phyloP scores from a whole-genome alignment of 2,797 vertebrate species.

The Kryptopterus vitreolus region DNA sequence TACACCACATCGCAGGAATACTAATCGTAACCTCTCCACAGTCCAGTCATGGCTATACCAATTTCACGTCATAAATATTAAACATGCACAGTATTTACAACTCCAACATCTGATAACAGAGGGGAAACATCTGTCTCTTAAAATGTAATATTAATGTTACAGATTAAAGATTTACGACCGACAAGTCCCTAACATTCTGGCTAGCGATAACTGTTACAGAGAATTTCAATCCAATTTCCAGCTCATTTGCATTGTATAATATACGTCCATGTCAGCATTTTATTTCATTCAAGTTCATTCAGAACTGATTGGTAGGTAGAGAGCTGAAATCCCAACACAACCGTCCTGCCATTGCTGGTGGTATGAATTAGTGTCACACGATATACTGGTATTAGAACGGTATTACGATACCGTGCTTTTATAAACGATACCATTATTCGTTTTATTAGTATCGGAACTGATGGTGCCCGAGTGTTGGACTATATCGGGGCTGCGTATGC shows the following conservation, averaged over 20 bases:
- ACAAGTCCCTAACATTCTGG: background rate
- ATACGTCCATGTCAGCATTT: background rate
- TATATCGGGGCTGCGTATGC: too few species aligned
- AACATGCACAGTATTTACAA: background rate
- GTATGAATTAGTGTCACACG: too few species aligned
- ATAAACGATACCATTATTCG: too few species aligned
- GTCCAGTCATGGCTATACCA: constrained; percentile 1
- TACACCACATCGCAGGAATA: background rate
- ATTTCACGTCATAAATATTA: constrained; percentile 27
- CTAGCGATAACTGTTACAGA: constrained; percentile 10
- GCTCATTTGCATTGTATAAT: background rate
- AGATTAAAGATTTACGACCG: constrained; percentile 15
- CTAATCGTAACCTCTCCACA: background rate
- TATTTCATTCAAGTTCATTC: background rate
- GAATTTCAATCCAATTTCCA: background rate
- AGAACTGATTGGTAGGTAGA: too few species aligned
- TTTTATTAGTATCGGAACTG: too few species aligned
- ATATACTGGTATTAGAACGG: too few species aligned
- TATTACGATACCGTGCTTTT: too few species aligned
- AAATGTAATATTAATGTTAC: constrained; percentile 14
- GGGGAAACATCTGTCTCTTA: background rate
- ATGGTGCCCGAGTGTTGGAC: too few species aligned
- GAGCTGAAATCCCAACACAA: too few species aligned
- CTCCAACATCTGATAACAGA: background rate
- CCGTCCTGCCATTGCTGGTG: too few species aligned